Percentiles rank a stretch among this genome's conserved stretches.
Evolutionary conservation across 2,888 invertebrate species (phyloP).

Genomic region (Dryobotodes eremita): DNA sequence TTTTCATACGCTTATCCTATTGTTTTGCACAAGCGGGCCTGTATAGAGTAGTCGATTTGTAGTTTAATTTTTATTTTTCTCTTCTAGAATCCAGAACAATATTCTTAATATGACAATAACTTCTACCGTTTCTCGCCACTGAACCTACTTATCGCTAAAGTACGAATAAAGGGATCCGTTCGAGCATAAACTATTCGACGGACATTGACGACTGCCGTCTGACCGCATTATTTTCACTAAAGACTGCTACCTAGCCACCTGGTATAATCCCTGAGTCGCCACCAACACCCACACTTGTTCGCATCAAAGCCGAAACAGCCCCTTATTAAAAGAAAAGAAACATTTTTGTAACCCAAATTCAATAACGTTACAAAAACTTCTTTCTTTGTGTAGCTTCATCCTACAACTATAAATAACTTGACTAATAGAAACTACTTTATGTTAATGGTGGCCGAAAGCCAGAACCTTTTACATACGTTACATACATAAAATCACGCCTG

Average conservation of each 20-base stretch:
- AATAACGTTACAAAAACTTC: slow-evolving; percentile 21
- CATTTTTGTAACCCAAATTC: slow-evolving; percentile 19
- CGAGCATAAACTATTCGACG: slow-evolving; percentile 1
- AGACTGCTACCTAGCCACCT: slow-evolving; percentile 33
- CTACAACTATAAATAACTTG: slow-evolving; percentile 36
- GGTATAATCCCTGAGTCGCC: slow-evolving; percentile 37
- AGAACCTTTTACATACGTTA: neutral
- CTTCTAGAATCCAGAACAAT: neutral
- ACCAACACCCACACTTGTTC: slow-evolving; percentile 25
- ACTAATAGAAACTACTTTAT: slow-evolving; percentile 40
- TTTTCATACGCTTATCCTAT: too few species aligned
- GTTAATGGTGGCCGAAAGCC: slow-evolving; percentile 44
- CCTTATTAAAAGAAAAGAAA: neutral
- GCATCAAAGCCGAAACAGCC: slow-evolving; percentile 15
- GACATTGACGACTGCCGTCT: slow-evolving; percentile 38
- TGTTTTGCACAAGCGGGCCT: too few species aligned
- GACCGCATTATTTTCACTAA: slow-evolving; percentile 43
- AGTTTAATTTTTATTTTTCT: neutral
- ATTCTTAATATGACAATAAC: neutral
- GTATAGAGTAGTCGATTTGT: neutral
- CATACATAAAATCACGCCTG: too few species aligned
- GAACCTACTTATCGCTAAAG: neutral
- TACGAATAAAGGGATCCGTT: slow-evolving; percentile 16
- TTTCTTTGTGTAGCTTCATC: slow-evolving; percentile 42
- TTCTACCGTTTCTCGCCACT: neutral